Base-by-base conservation (phyloP, 2,888 invertebrate species). In the Proisotoma minuta region DNA sequence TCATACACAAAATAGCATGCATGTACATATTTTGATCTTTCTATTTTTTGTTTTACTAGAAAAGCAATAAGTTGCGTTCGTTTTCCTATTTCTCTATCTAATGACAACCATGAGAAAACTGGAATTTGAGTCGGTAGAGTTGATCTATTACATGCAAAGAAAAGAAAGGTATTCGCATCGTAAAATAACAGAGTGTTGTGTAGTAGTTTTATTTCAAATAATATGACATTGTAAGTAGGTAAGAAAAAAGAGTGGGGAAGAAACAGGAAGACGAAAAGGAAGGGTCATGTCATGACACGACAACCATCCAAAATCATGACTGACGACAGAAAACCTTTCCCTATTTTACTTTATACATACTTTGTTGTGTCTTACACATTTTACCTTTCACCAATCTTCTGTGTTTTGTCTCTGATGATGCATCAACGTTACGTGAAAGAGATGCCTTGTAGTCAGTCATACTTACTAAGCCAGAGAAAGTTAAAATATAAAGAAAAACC, bases 241-340 rank as follows among this genome's bases (percentile, higher is more conserved):
- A 12, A 18, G 43, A 43, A 43, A 4, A 43, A 43, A 8, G 34
- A 34, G 8, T 34, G 34, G 34, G 15, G 15, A 34, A 34, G 34
- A 15, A 43, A 43, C 43, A 43, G 43, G 43, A 43, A 43, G 43
- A 43, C 18, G 18, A 43, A 20, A 43, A 43, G 10, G 43, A 43
- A 43, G 43, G 43, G 43, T 43, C 18, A n/a, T 43, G 43, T 18
- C 43, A n/a, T 43, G 43, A 43, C 43, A 43, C 43, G 43, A 43
- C 43, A 43, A 43, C 43, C 43, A 43, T 43, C 43, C 43, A 43
- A 43, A 43, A 43, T 43, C 43, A 43, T 43, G 43, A 43, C 43
- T 43, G 43, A 43, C 43, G 43, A 43, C 43, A 43, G 20, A 15
- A 15, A 43, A 43, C 34, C 34, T 34, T 34, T 8, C 15, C 8